phyloP scores from a whole-genome alignment of 2,797 vertebrate species.

The Pipistrellus kuhlii region DNA sequence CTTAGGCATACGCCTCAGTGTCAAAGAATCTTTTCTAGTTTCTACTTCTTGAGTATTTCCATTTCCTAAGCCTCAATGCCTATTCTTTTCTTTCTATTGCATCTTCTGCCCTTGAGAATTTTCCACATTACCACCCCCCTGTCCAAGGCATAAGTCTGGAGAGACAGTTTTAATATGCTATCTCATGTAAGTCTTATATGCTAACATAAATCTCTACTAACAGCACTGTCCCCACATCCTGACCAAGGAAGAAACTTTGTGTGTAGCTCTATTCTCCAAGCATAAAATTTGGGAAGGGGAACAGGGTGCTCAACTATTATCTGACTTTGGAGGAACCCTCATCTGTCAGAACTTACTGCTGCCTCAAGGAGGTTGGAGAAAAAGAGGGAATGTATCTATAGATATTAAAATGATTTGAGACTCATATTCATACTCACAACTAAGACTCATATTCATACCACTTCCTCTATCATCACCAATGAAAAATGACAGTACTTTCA shows the following conservation, averaged over 20 bases:
- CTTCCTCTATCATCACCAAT: not conserved
- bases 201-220: not conserved
- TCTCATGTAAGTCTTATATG: not conserved
- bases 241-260: not conserved
- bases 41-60: not conserved
- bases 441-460: not conserved
- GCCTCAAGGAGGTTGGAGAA: not conserved
- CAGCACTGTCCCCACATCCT: not conserved
- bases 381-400: not conserved
- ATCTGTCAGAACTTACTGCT: not conserved
- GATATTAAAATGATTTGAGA: slow-evolving; percentile 19
- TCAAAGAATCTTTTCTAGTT: not conserved
- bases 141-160: not conserved
- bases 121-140: not conserved
- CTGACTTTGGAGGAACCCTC: not conserved
- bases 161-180: not conserved
- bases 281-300: not conserved
- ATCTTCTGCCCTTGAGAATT: not conserved
- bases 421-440: not conserved
- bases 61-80: not conserved
- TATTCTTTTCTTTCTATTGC: slow-evolving; percentile 38
- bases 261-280: not conserved
- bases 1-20: not conserved
- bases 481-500: not conserved
- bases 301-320: not conserved